phyloP scores from a whole-genome alignment of 2,888 invertebrate species.

The Agrotis clavis region DNA sequence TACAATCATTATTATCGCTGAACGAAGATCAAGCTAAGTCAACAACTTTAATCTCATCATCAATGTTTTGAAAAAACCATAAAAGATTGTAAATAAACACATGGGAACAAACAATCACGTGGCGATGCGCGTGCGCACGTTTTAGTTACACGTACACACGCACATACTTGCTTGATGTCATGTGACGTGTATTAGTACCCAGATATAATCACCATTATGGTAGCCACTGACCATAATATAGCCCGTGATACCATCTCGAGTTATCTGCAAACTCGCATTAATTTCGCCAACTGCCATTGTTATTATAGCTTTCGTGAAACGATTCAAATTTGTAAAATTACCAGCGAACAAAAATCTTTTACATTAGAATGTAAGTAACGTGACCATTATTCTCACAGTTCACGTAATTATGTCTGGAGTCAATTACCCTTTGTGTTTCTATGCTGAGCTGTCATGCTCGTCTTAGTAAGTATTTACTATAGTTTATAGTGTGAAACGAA shows the following conservation, averaged over 20 bases:
- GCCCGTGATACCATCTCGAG: background rate
- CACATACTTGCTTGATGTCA: background rate
- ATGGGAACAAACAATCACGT: slow-evolving; percentile 29
- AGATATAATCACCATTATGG: slow-evolving; percentile 29
- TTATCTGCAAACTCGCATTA: slow-evolving; percentile 28
- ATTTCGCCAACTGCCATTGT: slow-evolving; percentile 31
- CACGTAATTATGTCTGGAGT: slow-evolving; percentile 24
- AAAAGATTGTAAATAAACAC: slow-evolving; percentile 10
- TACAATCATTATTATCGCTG: background rate
- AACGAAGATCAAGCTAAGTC: slow-evolving; percentile 1
- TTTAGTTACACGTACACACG: slow-evolving; percentile 2
- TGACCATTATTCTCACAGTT: slow-evolving; percentile 23
- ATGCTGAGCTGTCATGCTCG: background rate
- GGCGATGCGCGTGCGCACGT: slow-evolving; percentile 27
- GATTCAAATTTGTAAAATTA: slow-evolving; percentile 4
- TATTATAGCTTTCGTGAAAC: slow-evolving; percentile 9
- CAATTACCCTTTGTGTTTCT: slow-evolving; percentile 30
- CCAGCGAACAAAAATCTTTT: slow-evolving; percentile 28
- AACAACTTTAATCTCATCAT: background rate
- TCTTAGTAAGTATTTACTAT: background rate
- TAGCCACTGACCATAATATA: background rate
- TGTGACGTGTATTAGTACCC: slow-evolving; percentile 9
- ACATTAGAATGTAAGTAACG: slow-evolving; percentile 27
- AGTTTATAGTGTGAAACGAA: slow-evolving; percentile 20
- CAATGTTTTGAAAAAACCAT: slow-evolving; percentile 14